A percentile compares a stretch with the other conserved stretches of the same genome.
Evolutionary conservation across 2,113 vertebrate genomes (phyloP).

Genomic region (Silurus meridionalis): DNA sequence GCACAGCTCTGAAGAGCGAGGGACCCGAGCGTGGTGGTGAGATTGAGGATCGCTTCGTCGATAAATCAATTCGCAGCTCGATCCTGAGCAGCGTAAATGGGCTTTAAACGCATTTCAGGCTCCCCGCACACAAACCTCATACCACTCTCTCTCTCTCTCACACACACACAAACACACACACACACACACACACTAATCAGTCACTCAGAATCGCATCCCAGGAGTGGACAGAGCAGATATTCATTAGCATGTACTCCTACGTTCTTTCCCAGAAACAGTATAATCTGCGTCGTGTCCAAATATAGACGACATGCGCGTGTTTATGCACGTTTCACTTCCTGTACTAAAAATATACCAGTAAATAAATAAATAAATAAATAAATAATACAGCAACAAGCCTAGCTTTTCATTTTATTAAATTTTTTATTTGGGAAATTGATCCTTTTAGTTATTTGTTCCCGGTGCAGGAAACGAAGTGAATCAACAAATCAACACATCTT

Average conservation of each 20-base stretch:
- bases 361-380: not conserved
- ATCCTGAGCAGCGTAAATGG: not conserved
- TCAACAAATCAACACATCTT: too few relatives aligned
- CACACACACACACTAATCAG: not conserved
- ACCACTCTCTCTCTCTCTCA: not conserved
- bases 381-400: not conserved
- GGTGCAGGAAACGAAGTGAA: too few relatives aligned
- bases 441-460: too few relatives aligned
- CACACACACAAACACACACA: not conserved
- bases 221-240: not conserved
- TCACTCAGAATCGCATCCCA: not conserved
- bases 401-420: too few relatives aligned
- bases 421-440: too few relatives aligned
- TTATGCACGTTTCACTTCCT: not conserved
- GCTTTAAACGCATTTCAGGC: not conserved
- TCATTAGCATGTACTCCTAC: not conserved
- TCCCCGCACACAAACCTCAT: too few relatives aligned
- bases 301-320: not conserved
- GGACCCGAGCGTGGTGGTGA: not conserved
- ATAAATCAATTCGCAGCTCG: not conserved
- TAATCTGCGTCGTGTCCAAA: not conserved
- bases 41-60: not conserved
- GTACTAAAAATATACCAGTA: not conserved
- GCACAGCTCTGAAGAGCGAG: not conserved
- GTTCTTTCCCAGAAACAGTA: not conserved